These are phyloP conservation scores for Pasiphila rectangulata DNA, from an alignment of 2,888 invertebrate species.

Conservation along the genomic window DNA sequence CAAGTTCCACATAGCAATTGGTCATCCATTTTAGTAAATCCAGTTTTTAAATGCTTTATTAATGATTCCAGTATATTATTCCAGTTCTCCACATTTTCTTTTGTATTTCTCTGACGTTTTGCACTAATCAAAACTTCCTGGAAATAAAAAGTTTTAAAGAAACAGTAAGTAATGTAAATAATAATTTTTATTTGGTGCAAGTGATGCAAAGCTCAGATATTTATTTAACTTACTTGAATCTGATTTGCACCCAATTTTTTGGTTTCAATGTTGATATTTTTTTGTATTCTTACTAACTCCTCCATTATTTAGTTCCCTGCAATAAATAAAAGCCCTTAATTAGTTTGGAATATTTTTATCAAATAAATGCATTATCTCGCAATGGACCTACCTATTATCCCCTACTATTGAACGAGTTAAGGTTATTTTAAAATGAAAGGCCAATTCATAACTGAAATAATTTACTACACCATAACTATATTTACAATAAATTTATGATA, in stretches of 20 bases:
- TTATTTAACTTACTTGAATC: slow-evolving; percentile 50
- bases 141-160: slow-evolving; percentile 33
- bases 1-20: slow-evolving; percentile 68
- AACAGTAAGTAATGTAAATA: no score
- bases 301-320: slow-evolving; percentile 46
- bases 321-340: slow-evolving; percentile 28
- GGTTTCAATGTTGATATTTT: slow-evolving; percentile 24
- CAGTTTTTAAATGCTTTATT: slow-evolving; percentile 55
- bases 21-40: slow-evolving; percentile 58
- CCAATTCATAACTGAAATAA: slow-evolving; percentile 48
- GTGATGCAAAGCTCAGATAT: no score
- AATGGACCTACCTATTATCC: slow-evolving; percentile 7
- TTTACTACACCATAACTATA: slow-evolving; percentile 69
- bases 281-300: slow-evolving; percentile 29
- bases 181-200: not conserved
- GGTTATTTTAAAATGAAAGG: slow-evolving; percentile 47
- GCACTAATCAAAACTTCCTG: slow-evolving; percentile 53
- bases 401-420: not conserved
- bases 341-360: slow-evolving; percentile 3
- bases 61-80: slow-evolving; percentile 44
- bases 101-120: slow-evolving; percentile 35
- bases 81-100: slow-evolving; percentile 37
- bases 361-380: not conserved
- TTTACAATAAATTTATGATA: slow-evolving; percentile 54
- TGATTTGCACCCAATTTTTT: slow-evolving; percentile 29